A percentile compares a stretch with the other conserved stretches of the same genome.
Conservation (phyloP, 1,140 invertebrate genomes). For the Littorina saxatilis region DNA sequence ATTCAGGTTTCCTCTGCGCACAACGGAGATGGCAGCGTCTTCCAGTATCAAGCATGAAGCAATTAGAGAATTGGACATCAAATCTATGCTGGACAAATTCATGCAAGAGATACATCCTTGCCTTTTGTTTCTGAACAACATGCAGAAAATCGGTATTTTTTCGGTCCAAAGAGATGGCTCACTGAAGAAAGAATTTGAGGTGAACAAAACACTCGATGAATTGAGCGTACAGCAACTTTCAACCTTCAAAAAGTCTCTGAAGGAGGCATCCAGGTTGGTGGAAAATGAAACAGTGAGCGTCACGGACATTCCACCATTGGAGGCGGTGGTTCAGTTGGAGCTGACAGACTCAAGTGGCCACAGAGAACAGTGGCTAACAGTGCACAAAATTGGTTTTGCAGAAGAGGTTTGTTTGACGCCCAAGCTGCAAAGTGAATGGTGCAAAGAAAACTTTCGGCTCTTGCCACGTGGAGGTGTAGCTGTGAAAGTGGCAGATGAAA, state of each 20-base stretch:
- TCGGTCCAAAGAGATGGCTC: conserved; percentile 49
- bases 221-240: conserved; percentile 31
- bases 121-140: conserved; percentile 66
- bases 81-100: conserved; percentile 54
- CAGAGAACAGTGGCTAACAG: conserved; percentile 51
- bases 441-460: conserved; percentile 48
- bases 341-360: conserved; percentile 35
- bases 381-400: conserved; percentile 58
- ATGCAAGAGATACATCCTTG: conserved; percentile 54
- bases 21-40: conserved; percentile 49
- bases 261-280: neutral
- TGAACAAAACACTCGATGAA: conserved; percentile 40
- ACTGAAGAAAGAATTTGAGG: conserved; percentile 39
- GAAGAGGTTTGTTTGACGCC: conserved; percentile 24
- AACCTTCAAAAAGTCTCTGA: conserved; percentile 39
- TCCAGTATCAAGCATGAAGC: conserved; percentile 54
- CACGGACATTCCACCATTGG: neutral
- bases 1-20: conserved; percentile 64
- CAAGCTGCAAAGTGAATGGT: conserved; percentile 43
- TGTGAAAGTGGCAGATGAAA: conserved; percentile 20
- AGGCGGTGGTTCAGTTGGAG: conserved; percentile 40
- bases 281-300: conserved; percentile 14
- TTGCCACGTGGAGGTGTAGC: conserved; percentile 69
- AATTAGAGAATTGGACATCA: conserved; percentile 43
- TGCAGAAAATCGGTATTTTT: conserved; percentile 55